Evolutionary conservation across 2,888 invertebrate species (phyloP), one percentile per base, ranked within the genome.

Genomic region (Tiliacea aurago): DNA sequence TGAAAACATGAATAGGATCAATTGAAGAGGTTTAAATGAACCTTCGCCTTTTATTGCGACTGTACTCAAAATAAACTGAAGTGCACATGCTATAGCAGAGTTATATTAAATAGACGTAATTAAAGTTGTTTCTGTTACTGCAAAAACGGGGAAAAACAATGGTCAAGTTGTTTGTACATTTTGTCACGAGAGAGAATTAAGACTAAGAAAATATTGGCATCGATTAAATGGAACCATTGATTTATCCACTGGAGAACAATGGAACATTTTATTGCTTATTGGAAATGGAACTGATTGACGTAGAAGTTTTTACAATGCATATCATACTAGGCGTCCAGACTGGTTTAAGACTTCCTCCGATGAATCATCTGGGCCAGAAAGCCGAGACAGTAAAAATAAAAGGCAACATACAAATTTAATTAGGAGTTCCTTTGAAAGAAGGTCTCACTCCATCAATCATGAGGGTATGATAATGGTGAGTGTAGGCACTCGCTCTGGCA

Each of bases 391-490:
- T 75, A 77, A 84, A 84, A 81, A 80, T 73, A 79, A 83, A 84
- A 84, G 62, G 74, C 77, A 73, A 71, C 78, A 65, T 53, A 65
- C 56, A 77, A 72, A 88, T 87, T 85, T 76, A 83, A 88, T 88
- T 84, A 83, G 68, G 71, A 77, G 63, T 55, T 80, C 66, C 56
- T 81, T 80, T 69, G 49, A 79, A 79, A 75, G 67, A 82, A 83
- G 84, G 83, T 73, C 64, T 84, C 71, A 83, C 72, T 80, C 70
- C 70, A 89, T 90, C 80, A 84, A 88, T 90, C 87, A 88, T 70
- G 59, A 85, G 82, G 80, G 78, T 87, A 76, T 86, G 85, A 87
- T 86, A 88, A 84, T 88, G 87, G 78, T 76, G 87, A 85, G 80
- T 88, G 85, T 81, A 81, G n/a, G n/a, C 82, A 80, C 78, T 65